Percentiles rank a stretch among this genome's conserved stretches.
Evolutionary conservation across 2,113 vertebrate species (phyloP).

Genomic region (Osmerus mordax): DNA sequence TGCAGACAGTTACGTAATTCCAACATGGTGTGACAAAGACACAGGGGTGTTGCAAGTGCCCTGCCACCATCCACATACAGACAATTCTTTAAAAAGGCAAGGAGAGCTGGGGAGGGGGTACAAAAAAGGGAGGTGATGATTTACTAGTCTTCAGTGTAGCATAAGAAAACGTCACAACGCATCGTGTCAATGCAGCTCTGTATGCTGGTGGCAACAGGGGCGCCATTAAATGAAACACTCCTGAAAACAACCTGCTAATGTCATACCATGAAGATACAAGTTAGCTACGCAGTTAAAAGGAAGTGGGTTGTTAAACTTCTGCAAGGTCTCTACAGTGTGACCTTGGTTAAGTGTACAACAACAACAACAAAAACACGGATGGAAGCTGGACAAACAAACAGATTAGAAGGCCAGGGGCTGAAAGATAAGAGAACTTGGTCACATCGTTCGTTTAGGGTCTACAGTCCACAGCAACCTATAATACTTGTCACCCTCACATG

Average conservation of each 20-base stretch:
- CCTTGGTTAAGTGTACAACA: constrained; percentile 13
- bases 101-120: constrained; percentile 19
- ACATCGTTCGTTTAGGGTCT: constrained; percentile 38
- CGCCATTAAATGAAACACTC: no score
- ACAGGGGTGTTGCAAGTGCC: no score
- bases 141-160: no score
- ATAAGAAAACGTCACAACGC: no score
- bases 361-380: background rate
- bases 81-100: background rate
- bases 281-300: background rate
- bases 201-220: no score
- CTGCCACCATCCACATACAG: no score
- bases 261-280: no score
- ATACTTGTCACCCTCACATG: constrained; percentile 35
- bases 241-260: no score
- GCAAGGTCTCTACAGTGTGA: constrained; percentile 9
- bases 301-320: constrained; percentile 9
- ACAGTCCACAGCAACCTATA: constrained; percentile 41
- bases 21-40: no score
- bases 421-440: constrained; percentile 33
- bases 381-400: constrained; percentile 40
- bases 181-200: no score
- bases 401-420: constrained; percentile 33
- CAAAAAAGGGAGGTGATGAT: constrained; percentile 48
- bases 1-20: no score